Base-by-base conservation (phyloP, 92 coral and sea anemone species). In the Montipora capitata region DNA sequence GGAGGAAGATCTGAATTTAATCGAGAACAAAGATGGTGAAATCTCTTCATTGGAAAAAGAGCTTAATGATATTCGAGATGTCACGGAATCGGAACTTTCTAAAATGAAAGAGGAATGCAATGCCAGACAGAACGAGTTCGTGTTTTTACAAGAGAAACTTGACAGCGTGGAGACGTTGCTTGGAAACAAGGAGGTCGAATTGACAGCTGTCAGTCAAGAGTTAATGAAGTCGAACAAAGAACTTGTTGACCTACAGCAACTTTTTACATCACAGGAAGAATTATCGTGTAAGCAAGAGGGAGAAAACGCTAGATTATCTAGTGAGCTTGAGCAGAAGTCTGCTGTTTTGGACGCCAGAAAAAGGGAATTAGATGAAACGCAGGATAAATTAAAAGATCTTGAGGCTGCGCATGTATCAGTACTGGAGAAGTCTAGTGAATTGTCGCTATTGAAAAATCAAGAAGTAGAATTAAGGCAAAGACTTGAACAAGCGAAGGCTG, bases 21-120 rank as follows among this genome's bases (percentile, higher is more conserved):
- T 92, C 41, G 72, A 84, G 76, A 64, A 89, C 39, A 92, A 89
- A 58, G 93, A 92, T 40, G 68, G 87, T 5, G 92, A 94, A 83
- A 83, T 92, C 44, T 56, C 80, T 48, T 65, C 85, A 13, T 40
- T 89, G 39, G 73, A 78, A 9, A 74, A 74, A 39, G 94, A 92
- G 54, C 68, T 86, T 71, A 10, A 79, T 9, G 74, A 85, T 48
- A 17, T 90, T 13, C 66, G 77, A 74, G 76, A 51, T 51, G 39
- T 35, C 78, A 83, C 89, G 73, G 93, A 90, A 20, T 75, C 85
- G 77, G 88, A 89, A 35, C 77, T 91, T n/a, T 59, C 68, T 27
- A 59, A 17, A 18, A 43, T 49, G 63, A 82, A 80, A n/a, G 91
- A 81, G 45, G 73, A 70, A 56, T 72, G 74, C 48, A 62, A 45